Base-by-base conservation (phyloP, 1,140 invertebrate genomes). In the Micrasema minimum region DNA sequence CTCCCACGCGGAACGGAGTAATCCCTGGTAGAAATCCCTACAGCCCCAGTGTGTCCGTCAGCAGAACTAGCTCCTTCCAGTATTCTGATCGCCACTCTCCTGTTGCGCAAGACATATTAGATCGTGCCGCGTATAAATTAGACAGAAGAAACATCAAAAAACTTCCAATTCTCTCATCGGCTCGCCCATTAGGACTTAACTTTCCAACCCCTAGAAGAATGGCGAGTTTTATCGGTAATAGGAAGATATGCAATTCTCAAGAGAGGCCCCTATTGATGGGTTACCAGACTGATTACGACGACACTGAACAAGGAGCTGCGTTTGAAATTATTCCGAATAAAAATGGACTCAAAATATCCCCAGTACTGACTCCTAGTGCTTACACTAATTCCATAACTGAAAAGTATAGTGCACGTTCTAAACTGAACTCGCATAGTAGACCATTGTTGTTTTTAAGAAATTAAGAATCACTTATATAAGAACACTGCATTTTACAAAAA, bases 261-360 rank as follows among this genome's bases (percentile, higher is more conserved):
- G 74, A 75, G 65, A 70, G 74, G 22, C 74, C 74, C 2, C 53
- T 75, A 11, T 51, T 75, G 7, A 72, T 73, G 71, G 71, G 71
- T 53, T 72, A 75, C 37, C 67, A 72, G 31, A 71, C 67, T 20
- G 67, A 72, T 46, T 37, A 46, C 7, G 74, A 75, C 51, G 74
- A 75, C 11, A 65, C 26, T 38, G 74, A 75, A 45, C 71, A 67
- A 31, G 53, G 64, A 20, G 68, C 71, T 12, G 66, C 71, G 3
- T 75, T 75, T 43, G 74, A 70, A 46, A 75, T 75, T 35, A 75
- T 75, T 41, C 74, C 74, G 2, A 72, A 75, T 48, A 75, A 75
- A 53, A 75, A 70, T 55, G 74, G 74, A 18, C 37, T 75, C 11
- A 75, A 73, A 61, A 75, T 75, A 57, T 75, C 74, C 10, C 74